Evolutionary conservation across 2,797 vertebrate species (phyloP).

Genomic region (Pachyuromys duprasi): DNA sequence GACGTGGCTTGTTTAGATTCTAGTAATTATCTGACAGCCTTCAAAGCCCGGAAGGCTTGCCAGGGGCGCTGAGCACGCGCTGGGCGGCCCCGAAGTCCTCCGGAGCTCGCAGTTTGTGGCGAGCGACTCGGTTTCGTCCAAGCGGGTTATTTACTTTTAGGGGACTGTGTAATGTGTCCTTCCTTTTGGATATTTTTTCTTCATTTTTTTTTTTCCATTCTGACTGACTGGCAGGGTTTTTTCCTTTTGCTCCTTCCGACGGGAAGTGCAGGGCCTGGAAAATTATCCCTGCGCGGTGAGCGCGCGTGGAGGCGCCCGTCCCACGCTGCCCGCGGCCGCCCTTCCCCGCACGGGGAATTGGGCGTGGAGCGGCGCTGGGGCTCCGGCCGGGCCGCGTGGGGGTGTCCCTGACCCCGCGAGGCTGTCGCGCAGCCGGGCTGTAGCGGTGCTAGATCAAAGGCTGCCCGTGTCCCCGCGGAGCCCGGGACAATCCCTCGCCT

Average conservation of each 20-base stretch:
- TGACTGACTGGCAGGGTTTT: not conserved
- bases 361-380: too few relatives aligned
- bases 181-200: not conserved
- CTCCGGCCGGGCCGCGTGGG: not conserved
- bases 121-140: not conserved
- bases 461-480: conserved; percentile 85
- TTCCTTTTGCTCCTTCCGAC: not conserved
- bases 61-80: not conserved
- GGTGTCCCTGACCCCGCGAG: conserved; percentile 59
- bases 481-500: conserved; percentile 87
- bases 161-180: not conserved
- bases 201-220: not conserved
- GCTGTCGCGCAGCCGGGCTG: conserved; percentile 83
- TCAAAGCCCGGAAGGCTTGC: conserved; percentile 37
- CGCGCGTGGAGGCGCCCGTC: not conserved
- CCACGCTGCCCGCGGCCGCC: not conserved
- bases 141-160: not conserved
- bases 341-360: not conserved
- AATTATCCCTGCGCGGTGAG: too few relatives aligned
- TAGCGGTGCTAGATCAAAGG: conserved; percentile 94
- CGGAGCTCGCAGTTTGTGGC: not conserved
- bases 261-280: not conserved
- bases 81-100: not conserved
- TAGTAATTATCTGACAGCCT: conserved; percentile 69
- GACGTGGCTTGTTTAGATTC: conserved; percentile 7